phyloP scores from a whole-genome alignment of 1,140 invertebrate species.

The Ips typographus region DNA sequence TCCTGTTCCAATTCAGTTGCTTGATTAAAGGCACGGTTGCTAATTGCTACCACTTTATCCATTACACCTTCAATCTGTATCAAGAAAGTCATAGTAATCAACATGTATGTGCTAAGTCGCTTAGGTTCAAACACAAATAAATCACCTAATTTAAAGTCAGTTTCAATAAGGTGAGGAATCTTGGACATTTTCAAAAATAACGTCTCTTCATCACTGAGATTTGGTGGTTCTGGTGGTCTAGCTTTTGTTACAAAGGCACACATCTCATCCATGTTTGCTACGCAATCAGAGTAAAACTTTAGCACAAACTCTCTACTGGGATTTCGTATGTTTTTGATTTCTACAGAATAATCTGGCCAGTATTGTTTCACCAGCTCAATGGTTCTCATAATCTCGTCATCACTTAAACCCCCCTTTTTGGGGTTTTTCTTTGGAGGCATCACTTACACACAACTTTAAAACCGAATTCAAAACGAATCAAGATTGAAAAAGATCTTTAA shows the following conservation, averaged over 20 bases:
- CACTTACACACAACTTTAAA: no score
- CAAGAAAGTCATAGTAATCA: slow-evolving; percentile 16
- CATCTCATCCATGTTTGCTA: slow-evolving; percentile 14
- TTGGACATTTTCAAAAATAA: slow-evolving; percentile 14
- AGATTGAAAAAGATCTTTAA: no score
- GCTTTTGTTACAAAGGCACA: slow-evolving; percentile 7
- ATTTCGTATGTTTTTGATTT: slow-evolving; percentile 4
- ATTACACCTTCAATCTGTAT: slow-evolving; percentile 1
- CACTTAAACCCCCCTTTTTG: slow-evolving; percentile 8
- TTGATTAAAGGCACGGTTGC: slow-evolving; percentile 10
- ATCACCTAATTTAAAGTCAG: slow-evolving; percentile 21
- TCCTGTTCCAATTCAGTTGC: neutral
- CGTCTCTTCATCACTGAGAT: slow-evolving; percentile 10
- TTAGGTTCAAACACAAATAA: slow-evolving; percentile 23
- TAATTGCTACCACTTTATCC: slow-evolving; percentile 10
- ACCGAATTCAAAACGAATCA: no score
- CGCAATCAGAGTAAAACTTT: slow-evolving; percentile 19
- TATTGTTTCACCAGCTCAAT: slow-evolving; percentile 12
- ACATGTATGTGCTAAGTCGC: slow-evolving; percentile 12
- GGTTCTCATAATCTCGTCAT: slow-evolving; percentile 6
- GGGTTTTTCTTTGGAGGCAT: slow-evolving; percentile 20
- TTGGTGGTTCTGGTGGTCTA: neutral
- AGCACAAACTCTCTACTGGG: slow-evolving; percentile 22
- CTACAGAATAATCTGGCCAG: slow-evolving; percentile 18
- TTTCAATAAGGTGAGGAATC: slow-evolving; percentile 12